A percentile compares a stretch with the other conserved stretches of the same genome.
Evolutionary conservation across 1,140 invertebrate genomes (phyloP).

Genomic region (Heliothis subflexa): DNA sequence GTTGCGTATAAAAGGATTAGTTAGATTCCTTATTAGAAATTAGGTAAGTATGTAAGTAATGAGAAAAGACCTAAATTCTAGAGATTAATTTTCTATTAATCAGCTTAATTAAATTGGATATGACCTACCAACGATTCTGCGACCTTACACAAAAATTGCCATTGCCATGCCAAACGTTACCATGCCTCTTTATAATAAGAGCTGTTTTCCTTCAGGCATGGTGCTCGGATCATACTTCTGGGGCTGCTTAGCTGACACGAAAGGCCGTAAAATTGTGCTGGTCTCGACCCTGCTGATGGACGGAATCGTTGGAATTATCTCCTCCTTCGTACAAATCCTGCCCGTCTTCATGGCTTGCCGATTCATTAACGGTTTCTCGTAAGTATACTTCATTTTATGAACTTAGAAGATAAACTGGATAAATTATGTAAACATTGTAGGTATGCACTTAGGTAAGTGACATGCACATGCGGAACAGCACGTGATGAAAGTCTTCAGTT

Average conservation of each 20-base stretch:
- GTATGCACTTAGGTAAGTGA: neutral
- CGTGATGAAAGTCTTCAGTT: slow-evolving; percentile 3
- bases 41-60: too few relatives aligned
- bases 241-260: slow-evolving; percentile 94
- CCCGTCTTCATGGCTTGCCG: slow-evolving; percentile 91
- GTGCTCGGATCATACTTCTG: slow-evolving; percentile 95
- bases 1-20: too few relatives aligned
- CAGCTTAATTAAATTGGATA: too few relatives aligned
- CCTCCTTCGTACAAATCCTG: slow-evolving; percentile 92
- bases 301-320: slow-evolving; percentile 90
- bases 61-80: too few relatives aligned
- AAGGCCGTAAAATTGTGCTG: slow-evolving; percentile 91
- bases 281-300: slow-evolving; percentile 92
- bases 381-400: slow-evolving; percentile 78
- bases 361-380: slow-evolving; percentile 95
- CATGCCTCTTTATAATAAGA: neutral
- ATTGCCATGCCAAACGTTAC: neutral
- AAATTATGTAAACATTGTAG: too few relatives aligned
- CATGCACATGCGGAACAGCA: slow-evolving; percentile 61
- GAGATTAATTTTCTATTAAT: too few relatives aligned
- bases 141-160: neutral
- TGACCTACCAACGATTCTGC: neutral
- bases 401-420: too few relatives aligned
- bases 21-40: too few relatives aligned
- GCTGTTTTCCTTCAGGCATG: slow-evolving; percentile 89